Percentiles rank a stretch among this genome's conserved stretches.
Conservation (phyloP, 2,888 invertebrate species). For the Oscheius onirici region DNA sequence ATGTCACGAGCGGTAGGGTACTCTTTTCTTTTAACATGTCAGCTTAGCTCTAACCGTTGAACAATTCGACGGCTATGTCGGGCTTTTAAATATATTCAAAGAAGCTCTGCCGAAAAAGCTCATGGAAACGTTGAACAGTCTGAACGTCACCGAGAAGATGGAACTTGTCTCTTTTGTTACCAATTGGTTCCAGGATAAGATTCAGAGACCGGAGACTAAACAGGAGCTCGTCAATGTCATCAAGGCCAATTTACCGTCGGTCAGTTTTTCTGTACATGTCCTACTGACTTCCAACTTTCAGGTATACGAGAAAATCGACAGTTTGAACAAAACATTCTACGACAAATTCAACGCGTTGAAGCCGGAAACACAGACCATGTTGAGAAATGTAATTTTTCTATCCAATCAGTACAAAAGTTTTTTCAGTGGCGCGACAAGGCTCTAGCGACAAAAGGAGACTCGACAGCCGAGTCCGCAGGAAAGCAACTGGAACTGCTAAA, state of each 20-base stretch:
- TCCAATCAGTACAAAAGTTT: not conserved
- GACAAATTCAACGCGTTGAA: conserved; percentile 46
- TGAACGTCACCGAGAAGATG: conserved; percentile 47
- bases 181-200: conserved; percentile 49
- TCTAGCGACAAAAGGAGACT: conserved; percentile 35
- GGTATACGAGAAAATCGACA: conserved; percentile 42
- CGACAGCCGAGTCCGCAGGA: conserved; percentile 42
- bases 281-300: not conserved
- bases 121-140: conserved; percentile 34
- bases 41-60: conserved; percentile 44
- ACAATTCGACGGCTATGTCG: conserved; percentile 45
- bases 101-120: conserved; percentile 32
- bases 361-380: conserved; percentile 45
- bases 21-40: not conserved
- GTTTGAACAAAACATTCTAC: conserved; percentile 47
- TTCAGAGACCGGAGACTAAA: conserved; percentile 41
- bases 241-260: conserved; percentile 45
- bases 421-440: conserved; percentile 47
- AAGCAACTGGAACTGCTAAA: conserved; percentile 42
- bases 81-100: conserved; percentile 47
- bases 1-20: not conserved
- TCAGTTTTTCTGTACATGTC: not conserved
- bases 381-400: conserved; percentile 26
- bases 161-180: conserved; percentile 45
- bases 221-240: conserved; percentile 40